A percentile compares a stretch with the other conserved stretches of the same genome.
Conservation (phyloP, 2,113 vertebrate genomes). For the Muscicapa adusta region DNA sequence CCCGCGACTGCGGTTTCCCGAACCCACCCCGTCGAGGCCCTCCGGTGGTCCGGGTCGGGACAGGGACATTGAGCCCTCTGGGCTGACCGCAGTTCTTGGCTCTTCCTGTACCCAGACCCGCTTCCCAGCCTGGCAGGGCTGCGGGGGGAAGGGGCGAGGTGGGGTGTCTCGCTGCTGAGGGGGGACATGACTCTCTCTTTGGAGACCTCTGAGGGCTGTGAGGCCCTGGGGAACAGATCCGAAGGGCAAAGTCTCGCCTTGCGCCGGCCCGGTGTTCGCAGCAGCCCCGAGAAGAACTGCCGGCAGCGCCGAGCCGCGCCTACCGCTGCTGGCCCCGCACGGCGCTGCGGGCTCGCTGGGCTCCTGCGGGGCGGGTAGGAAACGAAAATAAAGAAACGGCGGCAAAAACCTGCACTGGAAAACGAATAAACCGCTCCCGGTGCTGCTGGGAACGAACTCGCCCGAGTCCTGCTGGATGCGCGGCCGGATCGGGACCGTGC, state of each 20-base stretch:
- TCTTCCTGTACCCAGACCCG: not conserved
- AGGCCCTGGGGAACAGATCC: not conserved
- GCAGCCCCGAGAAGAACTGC: not conserved
- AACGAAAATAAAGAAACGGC: not conserved
- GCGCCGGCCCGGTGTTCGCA: rapidly evolving
- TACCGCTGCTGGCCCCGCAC: not conserved
- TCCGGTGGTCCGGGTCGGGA: no score
- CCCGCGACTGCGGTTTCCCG: not conserved
- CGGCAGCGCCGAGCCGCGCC: not conserved
- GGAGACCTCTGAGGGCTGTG: not conserved
- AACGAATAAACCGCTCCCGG: not conserved
- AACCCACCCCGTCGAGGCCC: not conserved
- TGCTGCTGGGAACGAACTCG: not conserved
- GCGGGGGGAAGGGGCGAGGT: not conserved
- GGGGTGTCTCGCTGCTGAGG: not conserved
- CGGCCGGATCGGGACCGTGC: not conserved
- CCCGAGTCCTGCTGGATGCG: not conserved
- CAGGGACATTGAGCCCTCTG: not conserved
- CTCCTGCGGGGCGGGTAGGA: not conserved
- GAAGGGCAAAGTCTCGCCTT: not conserved
- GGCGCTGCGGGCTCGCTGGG: not conserved
- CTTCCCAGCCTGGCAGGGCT: not conserved
- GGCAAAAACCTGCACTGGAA: not conserved
- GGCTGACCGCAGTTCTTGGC: not conserved
- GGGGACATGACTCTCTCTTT: not conserved